Evolutionary conservation across 2,888 invertebrate genomes (phyloP), one percentile per base, ranked within the genome.

Genomic region (Mylabris sibirica): DNA sequence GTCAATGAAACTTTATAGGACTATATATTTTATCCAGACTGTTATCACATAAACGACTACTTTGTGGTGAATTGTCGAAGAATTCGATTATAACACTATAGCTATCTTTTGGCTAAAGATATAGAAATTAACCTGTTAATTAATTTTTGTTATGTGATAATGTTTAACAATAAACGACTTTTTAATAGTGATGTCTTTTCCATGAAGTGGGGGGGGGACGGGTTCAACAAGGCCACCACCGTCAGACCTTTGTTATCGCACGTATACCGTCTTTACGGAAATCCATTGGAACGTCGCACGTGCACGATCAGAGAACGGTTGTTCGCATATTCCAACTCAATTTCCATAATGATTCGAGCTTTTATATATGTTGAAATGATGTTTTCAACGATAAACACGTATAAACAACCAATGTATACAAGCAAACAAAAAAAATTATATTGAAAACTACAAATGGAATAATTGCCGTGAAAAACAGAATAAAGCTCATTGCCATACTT

Each of bases 181-280:
- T 35, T 49, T 24, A 11, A 53, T 53, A 14, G 22, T 24, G 22
- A 24, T 12, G 53, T 1, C 6, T 53, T 53, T 53, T 53, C 22
- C 8, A 3, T 30, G 8, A 6, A 53, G 3, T 11, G 53, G 9
- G 30, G 44, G 20, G 24, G 53, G 9, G 30, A 30, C 14, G 24
- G 22, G 35, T 60, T 57, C 49, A 60, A 49, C 59, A n/a, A 41
- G 24, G 30, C 38, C 20, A 49, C n/a, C 65, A 64, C 24, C 65
- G 62, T 17, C 69, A 80, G 81, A 80, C 78, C 74, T 78, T 79
- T 80, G 83, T 81, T 84, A 84, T 85, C 85, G 82, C 84, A 85
- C 85, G 84, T 85, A 81, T 83, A 82, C 82, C 84, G 83, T 83
- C 83, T 83, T 82, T 82, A 75, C 81, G 79, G 79, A 84, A 84